Conservation (phyloP, 2,113 vertebrate genomes). For the Oxyura jamaicensis region DNA sequence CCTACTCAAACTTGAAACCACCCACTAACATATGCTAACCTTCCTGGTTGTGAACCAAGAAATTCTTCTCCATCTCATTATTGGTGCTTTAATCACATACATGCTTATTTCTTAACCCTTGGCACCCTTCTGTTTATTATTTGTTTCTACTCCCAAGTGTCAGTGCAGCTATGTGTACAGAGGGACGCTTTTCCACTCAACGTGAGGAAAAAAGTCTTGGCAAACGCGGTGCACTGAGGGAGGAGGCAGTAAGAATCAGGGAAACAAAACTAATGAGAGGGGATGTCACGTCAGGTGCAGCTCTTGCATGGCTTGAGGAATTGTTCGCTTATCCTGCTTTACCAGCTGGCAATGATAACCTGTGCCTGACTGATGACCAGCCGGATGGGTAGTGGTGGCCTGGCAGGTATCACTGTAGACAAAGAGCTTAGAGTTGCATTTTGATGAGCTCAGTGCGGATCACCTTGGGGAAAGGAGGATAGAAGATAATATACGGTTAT, state of each 20-base stretch:
- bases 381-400: background rate
- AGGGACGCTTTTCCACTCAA: background rate
- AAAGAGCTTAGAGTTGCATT: background rate
- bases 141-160: background rate
- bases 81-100: background rate
- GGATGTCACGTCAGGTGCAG: background rate
- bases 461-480: background rate
- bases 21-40: background rate
- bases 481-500: background rate
- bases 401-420: background rate
- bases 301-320: background rate
- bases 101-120: background rate
- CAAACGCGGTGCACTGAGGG: background rate
- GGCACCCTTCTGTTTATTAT: background rate
- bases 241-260: background rate
- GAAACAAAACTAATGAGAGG: background rate
- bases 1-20: background rate
- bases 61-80: background rate
- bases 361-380: background rate
- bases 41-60: background rate
- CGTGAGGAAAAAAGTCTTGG: background rate
- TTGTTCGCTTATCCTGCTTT: background rate
- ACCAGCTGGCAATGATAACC: background rate
- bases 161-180: background rate
- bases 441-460: background rate